Conservation (phyloP, 2,113 vertebrate genomes). For the Atractosteus spatula region DNA sequence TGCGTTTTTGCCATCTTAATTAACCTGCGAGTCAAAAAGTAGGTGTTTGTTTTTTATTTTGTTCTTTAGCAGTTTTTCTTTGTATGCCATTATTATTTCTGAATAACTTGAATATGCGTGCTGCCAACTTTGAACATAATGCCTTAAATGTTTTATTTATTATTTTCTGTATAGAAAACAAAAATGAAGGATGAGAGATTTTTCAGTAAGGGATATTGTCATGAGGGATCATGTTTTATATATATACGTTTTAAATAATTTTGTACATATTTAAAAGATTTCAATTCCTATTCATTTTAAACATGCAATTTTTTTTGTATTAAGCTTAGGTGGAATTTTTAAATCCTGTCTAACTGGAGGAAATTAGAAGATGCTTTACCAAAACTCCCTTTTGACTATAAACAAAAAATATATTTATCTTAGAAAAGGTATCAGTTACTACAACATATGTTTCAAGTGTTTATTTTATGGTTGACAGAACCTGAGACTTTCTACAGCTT, state of each 20-base stretch:
- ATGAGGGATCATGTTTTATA: conserved; percentile 48
- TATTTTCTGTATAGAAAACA: conserved; percentile 31
- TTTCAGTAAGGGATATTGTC: conserved; percentile 36
- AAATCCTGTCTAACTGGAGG: background rate
- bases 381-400: background rate
- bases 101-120: too few species aligned
- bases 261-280: conserved; percentile 17
- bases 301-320: background rate
- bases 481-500: too few species aligned
- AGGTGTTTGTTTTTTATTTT: background rate
- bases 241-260: conserved; percentile 42
- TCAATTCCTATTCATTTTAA: background rate
- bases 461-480: too few species aligned
- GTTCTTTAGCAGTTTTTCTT: too few species aligned
- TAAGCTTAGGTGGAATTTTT: background rate
- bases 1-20: too few species aligned
- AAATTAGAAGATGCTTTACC: background rate
- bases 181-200: conserved; percentile 21
- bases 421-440: background rate
- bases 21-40: background rate
- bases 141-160: conserved; percentile 41
- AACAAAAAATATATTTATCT: background rate
- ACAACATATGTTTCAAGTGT: background rate
- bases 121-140: too few species aligned
- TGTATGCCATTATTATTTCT: background rate